Percentiles rank a stretch among this genome's conserved stretches.
Conservation (phyloP, 2,797 vertebrate genomes). For the Xenops minutus region DNA sequence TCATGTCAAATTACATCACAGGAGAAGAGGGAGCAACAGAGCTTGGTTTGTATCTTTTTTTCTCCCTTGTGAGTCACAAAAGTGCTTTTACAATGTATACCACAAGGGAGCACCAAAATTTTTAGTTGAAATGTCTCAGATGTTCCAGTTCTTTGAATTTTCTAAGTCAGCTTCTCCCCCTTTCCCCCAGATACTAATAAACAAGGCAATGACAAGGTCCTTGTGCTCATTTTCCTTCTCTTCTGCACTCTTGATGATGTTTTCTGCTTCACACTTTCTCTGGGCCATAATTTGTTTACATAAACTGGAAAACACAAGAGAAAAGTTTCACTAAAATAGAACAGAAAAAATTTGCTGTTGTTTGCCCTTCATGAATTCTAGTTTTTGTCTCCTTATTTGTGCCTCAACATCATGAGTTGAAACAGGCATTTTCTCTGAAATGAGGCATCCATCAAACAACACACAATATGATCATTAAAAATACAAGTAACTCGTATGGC, state of each 20-base stretch:
- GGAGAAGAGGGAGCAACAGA: not conserved
- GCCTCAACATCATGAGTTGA: not conserved
- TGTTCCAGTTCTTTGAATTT: not conserved
- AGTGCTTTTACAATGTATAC: not conserved
- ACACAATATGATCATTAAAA: not conserved
- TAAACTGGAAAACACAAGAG: not conserved
- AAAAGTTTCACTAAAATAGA: not conserved
- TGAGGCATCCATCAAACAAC: not conserved
- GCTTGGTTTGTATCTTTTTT: not conserved
- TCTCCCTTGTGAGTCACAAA: not conserved
- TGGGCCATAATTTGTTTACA: not conserved
- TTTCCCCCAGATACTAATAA: not conserved
- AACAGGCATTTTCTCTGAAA: not conserved
- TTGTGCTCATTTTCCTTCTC: not conserved
- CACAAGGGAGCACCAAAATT: not conserved
- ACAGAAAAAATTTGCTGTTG: not conserved
- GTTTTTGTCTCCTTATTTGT: not conserved
- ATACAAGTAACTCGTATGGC: not conserved
- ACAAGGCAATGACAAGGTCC: not conserved
- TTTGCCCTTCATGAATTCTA: not conserved
- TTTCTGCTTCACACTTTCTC: not conserved
- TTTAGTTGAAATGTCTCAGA: not conserved
- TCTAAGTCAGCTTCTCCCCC: not conserved
- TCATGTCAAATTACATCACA: not conserved
- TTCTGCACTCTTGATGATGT: not conserved